Conservation (phyloP, 2,888 invertebrate species). For the Slavum lentiscoides region DNA sequence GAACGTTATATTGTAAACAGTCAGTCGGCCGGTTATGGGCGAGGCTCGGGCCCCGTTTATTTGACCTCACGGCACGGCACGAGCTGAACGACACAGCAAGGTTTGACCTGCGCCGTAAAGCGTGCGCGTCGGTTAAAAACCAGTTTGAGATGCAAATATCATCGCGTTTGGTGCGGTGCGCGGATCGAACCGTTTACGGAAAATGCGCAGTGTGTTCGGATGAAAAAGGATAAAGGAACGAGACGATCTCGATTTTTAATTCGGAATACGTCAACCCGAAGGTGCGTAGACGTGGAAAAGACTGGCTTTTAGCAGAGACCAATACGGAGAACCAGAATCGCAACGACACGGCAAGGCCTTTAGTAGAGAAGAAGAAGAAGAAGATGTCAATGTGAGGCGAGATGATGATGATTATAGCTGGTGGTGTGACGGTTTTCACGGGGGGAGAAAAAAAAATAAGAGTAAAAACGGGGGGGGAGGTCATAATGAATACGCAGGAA, state of each 20-base stretch:
- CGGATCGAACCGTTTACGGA: slow-evolving; percentile 32
- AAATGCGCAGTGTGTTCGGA: neutral
- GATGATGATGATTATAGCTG: too few species aligned
- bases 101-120: slow-evolving; percentile 36
- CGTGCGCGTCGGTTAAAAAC: slow-evolving; percentile 36
- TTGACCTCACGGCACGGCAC: slow-evolving; percentile 47
- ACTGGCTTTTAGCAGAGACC: too few species aligned
- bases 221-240: slow-evolving; percentile 5
- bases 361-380: neutral
- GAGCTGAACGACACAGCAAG: slow-evolving; percentile 20
- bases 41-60: slow-evolving; percentile 40
- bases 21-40: neutral
- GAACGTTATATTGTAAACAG: neutral
- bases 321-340: neutral
- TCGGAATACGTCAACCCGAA: neutral
- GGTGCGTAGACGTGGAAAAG: too few species aligned
- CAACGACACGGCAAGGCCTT: neutral
- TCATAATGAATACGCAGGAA: slow-evolving; percentile 41
- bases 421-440: slow-evolving; percentile 24
- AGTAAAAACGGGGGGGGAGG: neutral
- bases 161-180: too few species aligned
- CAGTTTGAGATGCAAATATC: slow-evolving; percentile 45
- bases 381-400: too few species aligned
- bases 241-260: slow-evolving; percentile 29
- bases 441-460: neutral